phyloP scores from a whole-genome alignment of 2,888 invertebrate species.

The Ochlodes sylvanus region DNA sequence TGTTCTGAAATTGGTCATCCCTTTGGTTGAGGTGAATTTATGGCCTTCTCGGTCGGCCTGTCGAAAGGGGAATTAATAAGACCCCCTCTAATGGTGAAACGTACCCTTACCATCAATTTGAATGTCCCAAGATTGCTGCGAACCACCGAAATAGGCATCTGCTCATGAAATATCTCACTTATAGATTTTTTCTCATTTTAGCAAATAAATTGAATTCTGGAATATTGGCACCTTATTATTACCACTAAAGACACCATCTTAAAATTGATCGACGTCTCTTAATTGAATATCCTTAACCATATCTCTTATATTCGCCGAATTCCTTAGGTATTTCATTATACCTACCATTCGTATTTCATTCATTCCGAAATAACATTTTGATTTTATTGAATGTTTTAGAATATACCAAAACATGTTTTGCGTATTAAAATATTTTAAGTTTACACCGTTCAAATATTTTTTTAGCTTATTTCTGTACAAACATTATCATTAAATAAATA shows the following conservation, averaged over 20 bases:
- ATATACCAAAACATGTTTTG: conserved; percentile 1
- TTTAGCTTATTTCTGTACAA: no score
- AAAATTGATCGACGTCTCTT: conserved; percentile 47
- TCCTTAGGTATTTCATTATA: conserved; percentile 31
- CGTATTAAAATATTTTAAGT: no score
- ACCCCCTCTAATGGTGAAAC: conserved; percentile 84
- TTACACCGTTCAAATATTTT: no score
- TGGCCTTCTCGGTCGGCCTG: conserved; percentile 83
- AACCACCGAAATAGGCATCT: conserved; percentile 71
- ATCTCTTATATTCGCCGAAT: conserved; percentile 31
- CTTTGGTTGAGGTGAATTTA: conserved; percentile 85
- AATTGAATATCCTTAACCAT: conserved; percentile 43
- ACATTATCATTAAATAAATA: no score
- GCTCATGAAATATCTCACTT: conserved; percentile 71
- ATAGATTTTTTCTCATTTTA: conserved; percentile 45
- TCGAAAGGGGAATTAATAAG: conserved; percentile 85
- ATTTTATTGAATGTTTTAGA: conserved; percentile 24
- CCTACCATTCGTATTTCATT: conserved; percentile 20
- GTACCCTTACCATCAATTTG: conserved; percentile 84
- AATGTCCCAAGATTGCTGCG: conserved; percentile 80
- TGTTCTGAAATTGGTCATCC: conserved; percentile 86
- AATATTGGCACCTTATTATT: conserved; percentile 64
- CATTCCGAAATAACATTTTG: conserved; percentile 6
- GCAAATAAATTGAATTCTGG: conserved; percentile 67
- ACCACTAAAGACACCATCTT: conserved; percentile 51